Conservation (phyloP, 1,140 invertebrate genomes). For the Drosophila chauvacae region DNA sequence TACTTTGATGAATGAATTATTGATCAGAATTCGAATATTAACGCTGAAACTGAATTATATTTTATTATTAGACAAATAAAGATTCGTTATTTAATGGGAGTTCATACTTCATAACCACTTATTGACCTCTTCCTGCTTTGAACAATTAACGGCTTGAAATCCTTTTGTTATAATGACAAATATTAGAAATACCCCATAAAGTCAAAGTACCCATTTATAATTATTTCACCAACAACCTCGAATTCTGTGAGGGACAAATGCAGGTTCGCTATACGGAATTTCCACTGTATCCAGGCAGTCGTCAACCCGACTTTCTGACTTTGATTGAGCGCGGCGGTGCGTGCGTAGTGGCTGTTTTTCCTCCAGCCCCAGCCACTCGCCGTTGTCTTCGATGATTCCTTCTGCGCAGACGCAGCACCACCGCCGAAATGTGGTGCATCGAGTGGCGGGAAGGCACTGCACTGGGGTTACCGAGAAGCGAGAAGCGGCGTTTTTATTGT, state of each 20-base stretch:
- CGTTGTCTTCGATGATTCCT: conserved; percentile 11
- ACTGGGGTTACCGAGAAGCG: conserved; percentile 45
- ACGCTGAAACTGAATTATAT: no score
- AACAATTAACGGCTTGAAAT: background rate
- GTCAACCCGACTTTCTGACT: conserved; percentile 63
- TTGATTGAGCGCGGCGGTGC: conserved; percentile 78
- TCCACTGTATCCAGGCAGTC: conserved; percentile 36
- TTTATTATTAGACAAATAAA: background rate
- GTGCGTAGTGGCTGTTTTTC: conserved; percentile 37
- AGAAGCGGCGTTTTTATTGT: conserved; percentile 69
- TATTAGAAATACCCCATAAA: background rate
- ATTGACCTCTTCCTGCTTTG: background rate
- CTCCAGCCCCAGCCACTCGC: conserved; percentile 2
- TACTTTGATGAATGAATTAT: background rate
- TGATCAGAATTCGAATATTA: background rate
- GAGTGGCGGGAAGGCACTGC: conserved; percentile 46
- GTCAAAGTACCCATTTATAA: background rate
- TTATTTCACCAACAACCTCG: background rate
- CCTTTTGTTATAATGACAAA: background rate
- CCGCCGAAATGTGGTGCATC: conserved; percentile 50
- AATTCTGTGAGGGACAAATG: background rate
- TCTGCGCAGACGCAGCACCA: conserved; percentile 63
- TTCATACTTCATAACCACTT: no score
- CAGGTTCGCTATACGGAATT: background rate
- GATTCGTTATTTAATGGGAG: no score